Conservation (phyloP, 2,888 invertebrate species). For the Diachrysia chrysitis region DNA sequence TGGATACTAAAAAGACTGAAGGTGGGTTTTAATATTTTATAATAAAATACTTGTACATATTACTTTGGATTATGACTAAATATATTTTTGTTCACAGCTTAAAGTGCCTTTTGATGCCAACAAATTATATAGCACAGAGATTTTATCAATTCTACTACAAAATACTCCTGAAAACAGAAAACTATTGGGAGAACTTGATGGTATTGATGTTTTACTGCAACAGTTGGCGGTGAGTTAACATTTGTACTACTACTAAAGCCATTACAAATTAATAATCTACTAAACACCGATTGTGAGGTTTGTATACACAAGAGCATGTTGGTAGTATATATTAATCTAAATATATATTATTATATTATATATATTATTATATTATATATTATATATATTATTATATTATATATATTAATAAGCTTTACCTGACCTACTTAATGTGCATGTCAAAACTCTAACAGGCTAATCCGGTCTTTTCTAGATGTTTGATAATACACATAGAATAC, state of each 20-base stretch:
- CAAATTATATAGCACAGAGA: slow-evolving; percentile 98
- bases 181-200: slow-evolving; percentile 96
- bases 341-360: too few species aligned
- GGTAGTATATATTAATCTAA: too few species aligned
- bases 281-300: too few species aligned
- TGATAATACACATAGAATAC: too few species aligned
- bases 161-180: slow-evolving; percentile 95
- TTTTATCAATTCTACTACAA: slow-evolving; percentile 98
- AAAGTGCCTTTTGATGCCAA: slow-evolving; percentile 98
- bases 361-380: too few species aligned
- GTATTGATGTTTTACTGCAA: slow-evolving; percentile 98
- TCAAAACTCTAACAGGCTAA: too few species aligned
- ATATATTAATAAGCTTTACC: too few species aligned
- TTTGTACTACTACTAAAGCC: not conserved
- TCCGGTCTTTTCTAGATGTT: too few species aligned
- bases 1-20: slow-evolving; percentile 98
- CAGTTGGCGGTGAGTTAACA: slow-evolving; percentile 93
- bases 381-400: too few species aligned
- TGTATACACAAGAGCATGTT: too few species aligned
- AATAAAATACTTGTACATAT: not conserved
- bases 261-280: too few species aligned
- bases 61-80: not conserved
- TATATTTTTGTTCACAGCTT: slow-evolving; percentile 72
- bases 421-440: too few species aligned
- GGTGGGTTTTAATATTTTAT: slow-evolving; percentile 73